phyloP scores from a whole-genome alignment of 2,113 vertebrate species.

The Festucalex cinctus region DNA sequence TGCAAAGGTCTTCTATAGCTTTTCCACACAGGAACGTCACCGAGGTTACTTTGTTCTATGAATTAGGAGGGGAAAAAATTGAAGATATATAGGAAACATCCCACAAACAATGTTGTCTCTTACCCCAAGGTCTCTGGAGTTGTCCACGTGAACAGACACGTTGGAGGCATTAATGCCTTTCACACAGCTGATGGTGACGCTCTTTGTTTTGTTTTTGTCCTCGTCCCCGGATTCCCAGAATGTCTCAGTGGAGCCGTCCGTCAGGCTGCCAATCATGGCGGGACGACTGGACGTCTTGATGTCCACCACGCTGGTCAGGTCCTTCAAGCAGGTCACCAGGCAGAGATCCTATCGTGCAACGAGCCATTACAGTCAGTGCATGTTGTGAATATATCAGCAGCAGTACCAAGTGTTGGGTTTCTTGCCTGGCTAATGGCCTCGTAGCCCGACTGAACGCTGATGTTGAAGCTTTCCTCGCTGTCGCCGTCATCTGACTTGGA shows the following conservation, averaged over 20 bases:
- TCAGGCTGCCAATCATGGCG: constrained; percentile 98
- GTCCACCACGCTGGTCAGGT: constrained; percentile 92
- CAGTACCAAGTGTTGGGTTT: background rate
- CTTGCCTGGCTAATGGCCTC: constrained; percentile 93
- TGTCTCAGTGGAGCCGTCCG: constrained; percentile 96
- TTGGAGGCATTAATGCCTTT: constrained; percentile 94
- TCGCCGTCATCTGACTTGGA: constrained; percentile 98
- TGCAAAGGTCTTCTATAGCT: constrained; percentile 93
- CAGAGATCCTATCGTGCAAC: constrained; percentile 81
- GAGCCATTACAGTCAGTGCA: constrained; percentile 1
- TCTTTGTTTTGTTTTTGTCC: constrained; percentile 99
- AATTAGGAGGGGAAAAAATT: constrained; percentile 5
- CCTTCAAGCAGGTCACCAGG: constrained; percentile 92
- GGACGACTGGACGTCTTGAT: constrained; percentile 98
- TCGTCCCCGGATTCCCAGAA: constrained; percentile 99
- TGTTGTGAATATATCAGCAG: background rate
- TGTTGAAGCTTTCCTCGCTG: constrained; percentile 97
- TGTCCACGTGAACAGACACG: constrained; percentile 94
- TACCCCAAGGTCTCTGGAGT: constrained; percentile 97
- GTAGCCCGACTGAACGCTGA: constrained; percentile 95
- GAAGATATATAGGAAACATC: background rate
- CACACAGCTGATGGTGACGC: constrained; percentile 93
- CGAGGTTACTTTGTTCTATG: constrained; percentile 97
- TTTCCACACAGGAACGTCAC: constrained; percentile 96
- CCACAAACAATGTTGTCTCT: constrained; percentile 34